Evolutionary conservation across 2,113 vertebrate species (phyloP).

Genomic region (Syngnathus typhle): DNA sequence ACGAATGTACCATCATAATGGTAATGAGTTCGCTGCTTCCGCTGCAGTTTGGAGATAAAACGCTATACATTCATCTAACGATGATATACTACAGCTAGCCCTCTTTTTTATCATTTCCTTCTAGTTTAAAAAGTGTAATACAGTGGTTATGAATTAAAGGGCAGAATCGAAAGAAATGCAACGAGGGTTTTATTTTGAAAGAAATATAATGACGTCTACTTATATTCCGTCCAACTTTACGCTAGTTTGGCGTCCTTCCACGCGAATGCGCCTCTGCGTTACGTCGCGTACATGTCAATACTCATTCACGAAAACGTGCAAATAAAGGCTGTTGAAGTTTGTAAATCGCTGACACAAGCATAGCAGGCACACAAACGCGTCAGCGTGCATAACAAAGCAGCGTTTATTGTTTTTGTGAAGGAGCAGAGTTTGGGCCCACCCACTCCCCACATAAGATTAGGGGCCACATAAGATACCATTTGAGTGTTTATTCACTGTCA

Average conservation of each 20-base stretch:
- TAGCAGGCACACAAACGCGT: conserved; percentile 6
- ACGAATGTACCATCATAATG: too few relatives aligned
- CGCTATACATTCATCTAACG: not conserved
- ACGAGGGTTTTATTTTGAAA: not conserved
- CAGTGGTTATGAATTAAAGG: not conserved
- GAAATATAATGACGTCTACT: not conserved
- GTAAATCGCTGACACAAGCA: not conserved
- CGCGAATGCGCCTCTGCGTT: not conserved
- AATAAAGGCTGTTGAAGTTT: not conserved
- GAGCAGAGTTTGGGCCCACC: conserved; percentile 30
- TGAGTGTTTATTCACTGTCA: conserved; percentile 63
- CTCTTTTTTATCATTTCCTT: not conserved
- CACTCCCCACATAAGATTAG: not conserved
- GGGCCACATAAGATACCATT: conserved; percentile 63
- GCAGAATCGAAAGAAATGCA: not conserved
- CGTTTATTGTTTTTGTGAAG: conserved; percentile 53
- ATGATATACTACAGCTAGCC: not conserved
- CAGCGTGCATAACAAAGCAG: conserved; percentile 49
- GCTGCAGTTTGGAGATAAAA: not conserved
- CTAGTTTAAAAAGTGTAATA: too few relatives aligned
- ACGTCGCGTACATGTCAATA: too few relatives aligned
- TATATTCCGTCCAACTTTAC: not conserved
- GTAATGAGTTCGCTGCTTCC: not conserved
- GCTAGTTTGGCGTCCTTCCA: not conserved
- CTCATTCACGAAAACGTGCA: not conserved